Evolutionary conservation across 2,888 invertebrate genomes (phyloP).

Genomic region (Conchocele bisecta): DNA sequence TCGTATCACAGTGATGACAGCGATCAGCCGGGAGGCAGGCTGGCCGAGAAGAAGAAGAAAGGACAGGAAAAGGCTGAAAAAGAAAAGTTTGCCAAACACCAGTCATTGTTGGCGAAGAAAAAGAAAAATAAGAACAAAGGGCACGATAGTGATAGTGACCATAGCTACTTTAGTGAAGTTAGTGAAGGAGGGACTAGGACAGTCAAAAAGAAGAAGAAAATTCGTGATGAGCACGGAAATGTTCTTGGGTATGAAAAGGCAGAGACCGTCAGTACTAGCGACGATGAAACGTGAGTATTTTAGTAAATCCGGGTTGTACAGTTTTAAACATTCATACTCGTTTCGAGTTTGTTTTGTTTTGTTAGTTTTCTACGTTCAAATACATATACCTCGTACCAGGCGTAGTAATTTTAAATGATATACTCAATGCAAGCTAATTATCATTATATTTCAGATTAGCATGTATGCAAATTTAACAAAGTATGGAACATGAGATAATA

Average conservation of each 20-base stretch:
- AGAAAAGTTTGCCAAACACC: constrained; percentile 47
- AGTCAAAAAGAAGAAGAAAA: constrained; percentile 72
- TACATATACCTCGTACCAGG: too few relatives aligned
- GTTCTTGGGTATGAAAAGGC: constrained; percentile 77
- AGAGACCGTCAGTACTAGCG: constrained; percentile 62
- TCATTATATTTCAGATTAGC: too few relatives aligned
- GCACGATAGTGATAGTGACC: constrained; percentile 79
- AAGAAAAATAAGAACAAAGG: constrained; percentile 64
- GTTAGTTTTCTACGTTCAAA: too few relatives aligned
- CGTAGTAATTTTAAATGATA: too few relatives aligned
- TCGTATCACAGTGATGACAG: constrained; percentile 79
- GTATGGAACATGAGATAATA: too few relatives aligned
- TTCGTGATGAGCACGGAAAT: constrained; percentile 77
- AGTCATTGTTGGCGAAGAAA: constrained; percentile 61
- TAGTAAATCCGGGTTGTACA: too few relatives aligned
- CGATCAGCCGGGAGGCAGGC: constrained; percentile 67
- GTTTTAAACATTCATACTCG: too few relatives aligned
- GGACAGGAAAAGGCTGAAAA: constrained; percentile 54
- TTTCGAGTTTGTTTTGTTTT: too few relatives aligned
- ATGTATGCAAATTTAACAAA: too few relatives aligned
- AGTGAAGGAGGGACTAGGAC: constrained; percentile 78
- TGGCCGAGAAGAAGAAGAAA: constrained; percentile 67
- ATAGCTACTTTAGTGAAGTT: constrained; percentile 79
- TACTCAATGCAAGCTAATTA: too few relatives aligned
- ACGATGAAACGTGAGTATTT: constrained; percentile 68